These are phyloP conservation scores for Rhodeus uyekii DNA, from an alignment of 2,797 vertebrate genomes.

Conservation along the genomic window DNA sequence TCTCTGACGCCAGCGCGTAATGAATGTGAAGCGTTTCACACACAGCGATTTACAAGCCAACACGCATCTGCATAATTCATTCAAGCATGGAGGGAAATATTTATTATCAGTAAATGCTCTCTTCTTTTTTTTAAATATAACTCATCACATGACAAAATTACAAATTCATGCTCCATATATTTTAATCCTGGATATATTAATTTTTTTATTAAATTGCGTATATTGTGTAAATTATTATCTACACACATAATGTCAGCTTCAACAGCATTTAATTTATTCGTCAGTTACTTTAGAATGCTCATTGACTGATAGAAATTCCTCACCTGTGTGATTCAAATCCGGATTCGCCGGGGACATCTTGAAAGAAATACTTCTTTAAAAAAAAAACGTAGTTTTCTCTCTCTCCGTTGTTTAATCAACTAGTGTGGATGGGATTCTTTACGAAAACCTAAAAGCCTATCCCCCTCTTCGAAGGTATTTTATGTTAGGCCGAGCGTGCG, in stretches of 20 bases:
- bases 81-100: not conserved
- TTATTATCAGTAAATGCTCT: not conserved
- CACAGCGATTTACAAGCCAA: not conserved
- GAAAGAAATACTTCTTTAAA: not conserved
- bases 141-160: not conserved
- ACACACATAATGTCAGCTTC: not conserved
- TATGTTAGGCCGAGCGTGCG: constrained; percentile 46
- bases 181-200: not conserved
- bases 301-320: not conserved
- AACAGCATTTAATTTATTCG: not conserved
- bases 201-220: not conserved
- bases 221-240: not conserved
- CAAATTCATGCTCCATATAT: not conserved
- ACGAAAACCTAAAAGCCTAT: not conserved
- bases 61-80: not conserved
- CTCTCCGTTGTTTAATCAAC: not conserved
- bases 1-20: constrained; percentile 43
- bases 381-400: not conserved
- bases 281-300: not conserved
- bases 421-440: not conserved
- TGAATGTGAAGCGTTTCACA: constrained; percentile 22
- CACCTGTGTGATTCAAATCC: constrained; percentile 7
- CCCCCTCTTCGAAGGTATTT: not conserved
- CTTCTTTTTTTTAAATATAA: not conserved
- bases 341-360: constrained; percentile 4